A percentile compares a stretch with the other conserved stretches of the same genome.
Conservation (phyloP, 2,888 invertebrate genomes). For the Suillia variegata region DNA sequence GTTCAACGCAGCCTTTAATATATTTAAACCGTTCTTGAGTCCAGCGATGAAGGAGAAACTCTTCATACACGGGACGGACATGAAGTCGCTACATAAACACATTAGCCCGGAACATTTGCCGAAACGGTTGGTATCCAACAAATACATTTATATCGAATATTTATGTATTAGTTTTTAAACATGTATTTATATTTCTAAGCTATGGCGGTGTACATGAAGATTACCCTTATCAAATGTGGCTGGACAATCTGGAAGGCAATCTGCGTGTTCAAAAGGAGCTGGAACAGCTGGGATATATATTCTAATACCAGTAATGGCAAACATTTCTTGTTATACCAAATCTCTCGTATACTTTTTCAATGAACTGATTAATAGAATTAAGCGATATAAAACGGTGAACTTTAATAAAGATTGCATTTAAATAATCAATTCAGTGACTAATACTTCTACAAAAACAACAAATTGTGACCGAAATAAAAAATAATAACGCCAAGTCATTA, state of each 20-base stretch:
- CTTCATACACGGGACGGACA: conserved; percentile 71
- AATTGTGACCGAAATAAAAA: too few relatives aligned
- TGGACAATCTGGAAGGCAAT: conserved; percentile 66
- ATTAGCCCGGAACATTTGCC: conserved; percentile 74
- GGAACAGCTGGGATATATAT: conserved; percentile 68
- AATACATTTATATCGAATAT: not conserved
- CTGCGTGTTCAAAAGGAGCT: conserved; percentile 69
- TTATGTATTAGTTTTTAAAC: not conserved
- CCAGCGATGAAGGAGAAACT: conserved; percentile 69
- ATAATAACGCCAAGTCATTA: too few relatives aligned
- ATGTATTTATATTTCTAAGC: too few relatives aligned
- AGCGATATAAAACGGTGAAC: too few relatives aligned
- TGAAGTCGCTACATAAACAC: conserved; percentile 75
- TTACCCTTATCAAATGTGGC: conserved; percentile 76
- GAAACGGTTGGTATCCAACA: conserved; percentile 58
- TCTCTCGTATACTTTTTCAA: too few relatives aligned
- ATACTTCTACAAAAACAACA: too few relatives aligned
- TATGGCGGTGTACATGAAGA: conserved; percentile 68
- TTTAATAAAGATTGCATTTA: too few relatives aligned
- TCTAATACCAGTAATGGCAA: conserved; percentile 39
- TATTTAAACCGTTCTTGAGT: conserved; percentile 78
- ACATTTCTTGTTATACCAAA: too few relatives aligned
- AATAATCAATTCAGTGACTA: too few relatives aligned
- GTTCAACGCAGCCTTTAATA: conserved; percentile 77
- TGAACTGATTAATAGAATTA: too few relatives aligned